These are phyloP conservation scores for Corythoichthys intestinalis DNA, from an alignment of 2,113 vertebrate species.

Conservation along the genomic window DNA sequence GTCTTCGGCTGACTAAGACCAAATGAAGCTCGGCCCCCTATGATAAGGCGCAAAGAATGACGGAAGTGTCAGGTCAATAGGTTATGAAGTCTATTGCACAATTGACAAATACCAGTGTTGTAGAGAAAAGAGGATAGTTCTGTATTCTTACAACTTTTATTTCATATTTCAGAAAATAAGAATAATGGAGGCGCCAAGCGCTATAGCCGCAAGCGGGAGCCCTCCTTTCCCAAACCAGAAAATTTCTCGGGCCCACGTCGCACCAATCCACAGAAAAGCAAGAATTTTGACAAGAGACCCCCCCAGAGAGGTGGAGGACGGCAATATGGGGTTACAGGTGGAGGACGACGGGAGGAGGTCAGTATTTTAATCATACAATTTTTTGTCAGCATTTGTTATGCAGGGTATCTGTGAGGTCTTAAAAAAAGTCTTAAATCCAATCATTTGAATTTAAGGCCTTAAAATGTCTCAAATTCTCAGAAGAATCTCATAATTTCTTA, in stretches of 20 bases:
- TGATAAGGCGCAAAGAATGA: no score
- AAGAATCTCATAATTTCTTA: no score
- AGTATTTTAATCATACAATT: slow-evolving; percentile 23
- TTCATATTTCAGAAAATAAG: slow-evolving; percentile 81
- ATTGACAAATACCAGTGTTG: neutral
- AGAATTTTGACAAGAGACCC: slow-evolving; percentile 99
- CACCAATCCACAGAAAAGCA: slow-evolving; percentile 98
- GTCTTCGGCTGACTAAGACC: no score
- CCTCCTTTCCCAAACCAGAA: slow-evolving; percentile 88
- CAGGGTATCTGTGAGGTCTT: no score
- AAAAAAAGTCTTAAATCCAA: no score
- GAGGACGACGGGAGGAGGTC: slow-evolving; percentile 99
- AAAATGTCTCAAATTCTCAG: no score
- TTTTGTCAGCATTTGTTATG: neutral
- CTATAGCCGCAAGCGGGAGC: slow-evolving; percentile 91
- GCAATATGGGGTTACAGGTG: slow-evolving; percentile 84
- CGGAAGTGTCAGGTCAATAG: no score
- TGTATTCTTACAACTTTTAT: neutral
- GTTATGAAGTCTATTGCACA: neutral
- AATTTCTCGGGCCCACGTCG: slow-evolving; percentile 84
- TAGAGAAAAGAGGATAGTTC: neutral
- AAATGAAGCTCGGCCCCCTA: no score
- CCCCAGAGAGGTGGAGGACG: slow-evolving; percentile 84
- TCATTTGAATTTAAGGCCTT: no score
- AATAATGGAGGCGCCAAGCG: slow-evolving; percentile 88